These are phyloP conservation scores for Rhynchonycteris naso DNA, from an alignment of 2,797 vertebrate genomes.

Conservation along the genomic window DNA sequence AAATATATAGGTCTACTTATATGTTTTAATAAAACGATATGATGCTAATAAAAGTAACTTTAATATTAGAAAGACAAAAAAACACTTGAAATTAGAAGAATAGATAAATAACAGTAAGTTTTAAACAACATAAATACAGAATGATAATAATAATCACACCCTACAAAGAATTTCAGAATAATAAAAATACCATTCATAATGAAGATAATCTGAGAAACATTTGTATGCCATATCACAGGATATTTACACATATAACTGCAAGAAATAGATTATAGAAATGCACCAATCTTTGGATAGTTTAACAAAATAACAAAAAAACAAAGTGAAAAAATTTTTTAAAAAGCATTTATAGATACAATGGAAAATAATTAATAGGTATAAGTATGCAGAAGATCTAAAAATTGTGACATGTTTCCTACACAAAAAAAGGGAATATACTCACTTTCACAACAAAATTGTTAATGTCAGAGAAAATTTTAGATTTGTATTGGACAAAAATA, in stretches of 20 bases:
- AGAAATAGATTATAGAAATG: conserved; percentile 34
- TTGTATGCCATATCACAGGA: not conserved
- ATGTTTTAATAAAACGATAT: not conserved
- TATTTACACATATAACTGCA: not conserved
- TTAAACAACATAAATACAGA: not conserved
- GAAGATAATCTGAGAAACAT: not conserved
- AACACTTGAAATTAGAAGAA: not conserved
- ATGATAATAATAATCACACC: not conserved
- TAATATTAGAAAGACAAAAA: not conserved
- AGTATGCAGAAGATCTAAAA: conserved; percentile 12
- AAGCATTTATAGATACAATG: not conserved
- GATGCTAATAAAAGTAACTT: not conserved
- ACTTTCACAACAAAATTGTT: not conserved
- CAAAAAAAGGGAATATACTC: not conserved
- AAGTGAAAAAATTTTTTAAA: too few species aligned
- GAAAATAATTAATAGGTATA: conserved; percentile 45
- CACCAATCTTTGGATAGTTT: not conserved
- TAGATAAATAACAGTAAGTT: not conserved
- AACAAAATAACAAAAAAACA: not conserved
- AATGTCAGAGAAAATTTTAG: conserved; percentile 9
- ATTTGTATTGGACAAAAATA: conserved; percentile 27
- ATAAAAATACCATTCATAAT: not conserved
- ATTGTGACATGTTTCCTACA: not conserved
- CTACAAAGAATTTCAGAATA: conserved; percentile 15
- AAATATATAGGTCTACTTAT: not conserved